Evolutionary conservation across 2,113 vertebrate species (phyloP), one percentile per base, ranked within the genome.

Genomic region (Myotis lucifugus): DNA sequence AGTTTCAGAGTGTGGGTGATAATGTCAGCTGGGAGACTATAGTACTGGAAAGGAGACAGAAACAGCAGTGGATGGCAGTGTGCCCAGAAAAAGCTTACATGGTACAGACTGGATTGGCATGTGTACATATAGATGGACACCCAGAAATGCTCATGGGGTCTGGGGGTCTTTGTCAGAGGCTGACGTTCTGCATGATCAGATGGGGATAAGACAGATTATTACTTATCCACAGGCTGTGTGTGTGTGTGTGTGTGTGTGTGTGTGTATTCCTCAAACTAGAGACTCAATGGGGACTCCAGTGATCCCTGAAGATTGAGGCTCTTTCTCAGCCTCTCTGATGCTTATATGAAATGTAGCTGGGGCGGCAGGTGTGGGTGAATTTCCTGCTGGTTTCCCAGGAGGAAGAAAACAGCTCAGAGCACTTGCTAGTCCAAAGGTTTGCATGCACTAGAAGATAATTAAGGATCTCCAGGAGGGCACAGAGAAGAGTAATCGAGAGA

Each of bases 371-470:
- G 37, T 88, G 69, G 61, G 73, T 77, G 77, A 34, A 79, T 96
- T 95, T 95, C 40, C 19, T 72, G 46, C 61, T 88, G 73, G 64
- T 54, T 94, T 96, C 85, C 66, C 59, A 79, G 81, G 85, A 93
- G 85, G 77, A 86, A 89, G 72, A n/a, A 96, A 93, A 88, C 34
- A 85, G 56, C 85, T 88, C 61, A n/a, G 78, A 92, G 73, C 61
- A 61, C 81, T 95, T 95, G 64, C 94, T 97, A 97, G 85, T 91
- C 61, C 77, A 94, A 93, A 96, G 90, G 84, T 93, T 94, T 96
- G 85, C 93, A 73, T 61, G 69, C 77, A 67, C 27, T 76, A 34
- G 73, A 86, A 94, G 67, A 92, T 96, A 96, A 93, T 94, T 87
- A 96, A 94, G 23, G 54, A 61, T 94, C 88, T 93, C 69, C 40